A percentile compares a stretch with the other conserved stretches of the same genome.
Evolutionary conservation across 2,113 vertebrate species (phyloP).

Genomic region (Eira barbara): DNA sequence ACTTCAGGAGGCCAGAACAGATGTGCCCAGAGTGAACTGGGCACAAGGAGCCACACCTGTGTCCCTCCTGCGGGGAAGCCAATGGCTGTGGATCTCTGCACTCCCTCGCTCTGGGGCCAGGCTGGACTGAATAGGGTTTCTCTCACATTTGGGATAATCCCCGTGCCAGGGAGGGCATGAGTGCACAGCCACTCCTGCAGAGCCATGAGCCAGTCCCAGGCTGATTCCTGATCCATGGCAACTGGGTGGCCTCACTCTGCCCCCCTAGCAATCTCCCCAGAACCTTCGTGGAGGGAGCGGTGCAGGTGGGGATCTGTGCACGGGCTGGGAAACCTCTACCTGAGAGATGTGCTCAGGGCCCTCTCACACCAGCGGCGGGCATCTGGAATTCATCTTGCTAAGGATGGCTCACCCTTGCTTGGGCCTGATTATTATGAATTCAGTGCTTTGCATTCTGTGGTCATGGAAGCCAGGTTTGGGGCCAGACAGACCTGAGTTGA

Average conservation of each 20-base stretch:
- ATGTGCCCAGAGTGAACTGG: not conserved
- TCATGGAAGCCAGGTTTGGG: not conserved
- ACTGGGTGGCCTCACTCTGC: not conserved
- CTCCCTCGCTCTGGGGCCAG: not conserved
- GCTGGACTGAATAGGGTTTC: not conserved
- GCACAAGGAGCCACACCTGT: not conserved
- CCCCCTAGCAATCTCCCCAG: not conserved
- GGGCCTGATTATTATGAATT: not conserved
- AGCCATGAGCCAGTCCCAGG: not conserved
- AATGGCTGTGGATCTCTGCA: not conserved
- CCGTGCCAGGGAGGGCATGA: not conserved
- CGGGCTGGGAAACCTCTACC: not conserved
- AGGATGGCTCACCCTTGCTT: not conserved
- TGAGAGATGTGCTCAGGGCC: rapidly evolving
- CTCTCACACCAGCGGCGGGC: rapidly evolving
- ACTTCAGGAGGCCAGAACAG: not conserved
- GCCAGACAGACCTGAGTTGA: not conserved
- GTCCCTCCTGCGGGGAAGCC: not conserved
- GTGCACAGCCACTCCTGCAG: not conserved
- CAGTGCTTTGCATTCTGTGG: not conserved
- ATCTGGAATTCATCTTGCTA: not conserved
- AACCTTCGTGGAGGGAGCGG: too few species aligned
- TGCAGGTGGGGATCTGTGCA: rapidly evolving
- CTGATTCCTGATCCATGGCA: not conserved
- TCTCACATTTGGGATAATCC: not conserved